These are phyloP conservation scores for Drosophila equinoxialis DNA, from an alignment of 1,140 invertebrate genomes.

Conservation along the genomic window DNA sequence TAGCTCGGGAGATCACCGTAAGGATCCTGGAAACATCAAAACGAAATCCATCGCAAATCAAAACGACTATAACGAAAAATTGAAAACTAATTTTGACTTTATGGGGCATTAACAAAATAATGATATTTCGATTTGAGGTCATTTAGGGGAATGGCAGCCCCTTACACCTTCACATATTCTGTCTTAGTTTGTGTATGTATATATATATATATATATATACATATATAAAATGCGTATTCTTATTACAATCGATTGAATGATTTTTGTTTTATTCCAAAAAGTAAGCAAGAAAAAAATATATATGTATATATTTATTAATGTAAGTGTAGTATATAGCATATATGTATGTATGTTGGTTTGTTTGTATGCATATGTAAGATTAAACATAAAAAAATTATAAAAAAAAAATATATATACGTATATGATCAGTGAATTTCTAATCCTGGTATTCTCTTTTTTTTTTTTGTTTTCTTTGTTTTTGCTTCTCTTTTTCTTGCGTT, in stretches of 20 bases:
- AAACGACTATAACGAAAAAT: no score
- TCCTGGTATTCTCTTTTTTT: slow-evolving; percentile 6
- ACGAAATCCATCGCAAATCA: no score
- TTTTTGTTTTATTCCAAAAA: slow-evolving; percentile 38
- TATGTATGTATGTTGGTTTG: slow-evolving; percentile 22
- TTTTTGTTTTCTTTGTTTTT: slow-evolving; percentile 21
- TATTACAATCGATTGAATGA: slow-evolving; percentile 69
- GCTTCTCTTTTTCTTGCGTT: not conserved
- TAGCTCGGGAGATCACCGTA: no score
- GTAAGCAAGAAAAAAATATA: slow-evolving; percentile 7
- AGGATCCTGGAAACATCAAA: no score
- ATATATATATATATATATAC: slow-evolving; percentile 42
- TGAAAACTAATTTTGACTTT: no score
- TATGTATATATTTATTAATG: slow-evolving; percentile 6
- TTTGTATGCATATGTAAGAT: slow-evolving; percentile 7
- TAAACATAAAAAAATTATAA: slow-evolving; percentile 4
- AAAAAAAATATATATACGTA: not conserved
- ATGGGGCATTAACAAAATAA: no score
- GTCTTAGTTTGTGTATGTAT: slow-evolving; percentile 25
- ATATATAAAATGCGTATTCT: slow-evolving; percentile 63
- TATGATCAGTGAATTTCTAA: not conserved
- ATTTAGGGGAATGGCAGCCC: not conserved
- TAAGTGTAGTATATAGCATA: slow-evolving; percentile 16
- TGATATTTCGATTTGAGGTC: not conserved
- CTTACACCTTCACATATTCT: slow-evolving; percentile 5